phyloP scores from a whole-genome alignment of 2,797 vertebrate genomes.

The Acipenser ruthenus region DNA sequence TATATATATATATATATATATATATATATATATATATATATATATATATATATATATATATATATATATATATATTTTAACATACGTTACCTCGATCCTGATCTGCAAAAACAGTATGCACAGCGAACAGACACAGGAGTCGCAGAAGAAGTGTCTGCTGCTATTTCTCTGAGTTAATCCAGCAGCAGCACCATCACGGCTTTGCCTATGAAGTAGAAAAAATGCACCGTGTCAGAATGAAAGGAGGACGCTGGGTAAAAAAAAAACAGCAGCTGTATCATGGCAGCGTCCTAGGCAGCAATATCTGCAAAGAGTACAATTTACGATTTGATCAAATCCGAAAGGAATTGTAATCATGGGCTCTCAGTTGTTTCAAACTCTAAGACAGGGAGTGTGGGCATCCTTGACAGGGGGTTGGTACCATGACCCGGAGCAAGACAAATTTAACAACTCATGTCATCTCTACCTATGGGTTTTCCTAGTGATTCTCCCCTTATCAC shows the following conservation, averaged over 20 bases:
- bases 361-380: constrained; percentile 81
- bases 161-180: no score
- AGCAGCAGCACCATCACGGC: no score
- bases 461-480: constrained; percentile 94
- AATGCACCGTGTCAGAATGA: constrained; percentile 34
- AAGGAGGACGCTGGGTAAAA: constrained; percentile 2
- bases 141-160: no score
- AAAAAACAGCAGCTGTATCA: constrained; percentile 9
- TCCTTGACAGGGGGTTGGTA: constrained; percentile 93
- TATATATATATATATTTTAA: no score
- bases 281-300: constrained; percentile 11
- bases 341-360: constrained; percentile 52
- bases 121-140: no score
- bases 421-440: constrained; percentile 88
- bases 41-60: no score
- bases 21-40: no score
- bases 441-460: constrained; percentile 93
- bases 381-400: constrained; percentile 92
- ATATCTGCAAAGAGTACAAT: no score
- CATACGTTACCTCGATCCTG: no score
- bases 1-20: no score
- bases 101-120: no score
- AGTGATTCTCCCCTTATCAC: constrained; percentile 79
- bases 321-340: no score
- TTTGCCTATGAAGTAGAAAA: constrained; percentile 4